Base-by-base conservation (phyloP, 2,113 vertebrate species). In the Aplodontia rufa region DNA sequence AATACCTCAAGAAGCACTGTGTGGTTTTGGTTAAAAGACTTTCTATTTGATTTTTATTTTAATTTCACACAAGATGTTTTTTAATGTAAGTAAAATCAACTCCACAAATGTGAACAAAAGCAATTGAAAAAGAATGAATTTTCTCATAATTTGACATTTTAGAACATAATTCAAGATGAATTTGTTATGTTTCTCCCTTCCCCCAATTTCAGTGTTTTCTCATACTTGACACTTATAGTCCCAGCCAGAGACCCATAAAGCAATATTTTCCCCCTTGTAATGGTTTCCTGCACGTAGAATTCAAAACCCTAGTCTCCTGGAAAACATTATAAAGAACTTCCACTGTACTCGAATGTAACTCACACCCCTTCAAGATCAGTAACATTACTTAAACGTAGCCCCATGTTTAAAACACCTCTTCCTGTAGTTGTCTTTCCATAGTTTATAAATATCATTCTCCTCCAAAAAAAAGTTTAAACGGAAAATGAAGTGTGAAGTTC, bases 401-500 rank as follows among this genome's bases (percentile, higher is more conserved):
- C 91, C 53, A 83, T 94, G 93, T 93, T 87, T 87, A 90, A 92
- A 97, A 93, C 13, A 90, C 68, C 62, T 88, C 87, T 94, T 96
- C 72, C 82, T 69, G 72, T n/a, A 37, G 66, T 93, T 93, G 69
- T 84, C 78, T 49, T 96, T 86, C 66, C 71, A 87, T 83, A 87
- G 90, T 96, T 96, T 95, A 93, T 91, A 93, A 95, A 93, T 93
- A 96, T 62, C 8, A 30, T 71, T 82, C 49, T 45, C 64, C 68
- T 85, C 88, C 92, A 97, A 95, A 93, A 87, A 55, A 87, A 58
- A n/a, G 68, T 76, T 90, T 47, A 84, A 94, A 87, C 19, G n/a
- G 84, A 97, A 97, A 98, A 92, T 87, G 83, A 96, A 91, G 93
- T 97, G 95, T 96, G 91, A 97, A 84, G 71, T 94, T 93, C 69